A percentile compares a stretch with the other conserved stretches of the same genome.
phyloP scores from a whole-genome alignment of 2,113 vertebrate species.

The Uria aalge region DNA sequence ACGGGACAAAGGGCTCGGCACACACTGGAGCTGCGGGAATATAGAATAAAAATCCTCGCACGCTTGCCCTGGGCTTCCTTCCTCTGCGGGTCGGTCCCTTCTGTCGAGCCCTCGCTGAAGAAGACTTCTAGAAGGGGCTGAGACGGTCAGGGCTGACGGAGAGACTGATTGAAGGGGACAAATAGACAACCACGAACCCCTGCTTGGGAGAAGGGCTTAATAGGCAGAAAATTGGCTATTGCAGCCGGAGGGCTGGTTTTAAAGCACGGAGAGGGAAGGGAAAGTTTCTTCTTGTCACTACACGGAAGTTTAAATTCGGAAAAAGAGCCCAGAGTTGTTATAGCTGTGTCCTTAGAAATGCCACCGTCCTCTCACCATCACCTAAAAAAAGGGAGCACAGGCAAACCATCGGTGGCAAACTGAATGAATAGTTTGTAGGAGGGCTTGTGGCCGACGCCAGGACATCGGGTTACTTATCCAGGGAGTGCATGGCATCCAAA shows the following conservation, averaged over 20 bases:
- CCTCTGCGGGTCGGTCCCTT: neutral
- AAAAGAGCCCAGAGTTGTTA: neutral
- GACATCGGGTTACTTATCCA: fast-evolving
- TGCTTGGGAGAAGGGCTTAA: slow-evolving; percentile 27
- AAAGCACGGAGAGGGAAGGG: neutral
- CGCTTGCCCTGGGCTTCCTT: neutral
- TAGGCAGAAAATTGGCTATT: slow-evolving; percentile 23
- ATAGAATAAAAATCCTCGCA: neutral
- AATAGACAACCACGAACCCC: neutral
- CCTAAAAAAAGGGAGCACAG: neutral
- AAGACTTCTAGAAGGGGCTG: neutral
- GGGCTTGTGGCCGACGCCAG: neutral
- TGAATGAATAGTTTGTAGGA: neutral
- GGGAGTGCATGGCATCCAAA: no score
- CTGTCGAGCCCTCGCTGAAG: neutral
- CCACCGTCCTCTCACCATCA: neutral
- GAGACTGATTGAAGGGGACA: slow-evolving; percentile 21
- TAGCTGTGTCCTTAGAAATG: neutral
- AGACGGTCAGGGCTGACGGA: neutral
- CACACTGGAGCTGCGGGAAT: neutral
- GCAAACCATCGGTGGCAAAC: neutral
- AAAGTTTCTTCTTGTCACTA: neutral
- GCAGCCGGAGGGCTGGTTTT: neutral
- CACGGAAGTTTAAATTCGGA: neutral
- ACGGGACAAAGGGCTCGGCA: fast-evolving